Evolutionary conservation across 1,140 invertebrate genomes (phyloP).

Genomic region (Apolygus lucorum): DNA sequence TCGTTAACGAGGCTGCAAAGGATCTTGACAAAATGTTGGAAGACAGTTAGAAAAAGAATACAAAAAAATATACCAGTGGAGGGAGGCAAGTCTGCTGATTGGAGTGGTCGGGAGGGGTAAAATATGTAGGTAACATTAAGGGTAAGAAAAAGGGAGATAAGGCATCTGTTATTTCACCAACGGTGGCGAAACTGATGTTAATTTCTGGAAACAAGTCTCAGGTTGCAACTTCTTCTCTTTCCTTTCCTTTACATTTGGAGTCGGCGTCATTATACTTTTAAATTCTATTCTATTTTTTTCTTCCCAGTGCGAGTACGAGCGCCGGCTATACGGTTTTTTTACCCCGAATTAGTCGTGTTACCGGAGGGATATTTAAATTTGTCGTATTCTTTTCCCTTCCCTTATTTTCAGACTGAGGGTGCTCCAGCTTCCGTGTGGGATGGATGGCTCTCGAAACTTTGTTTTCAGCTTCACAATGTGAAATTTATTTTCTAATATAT

Average conservation of each 20-base stretch:
- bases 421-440: too few species aligned
- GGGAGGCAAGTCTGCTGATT: constrained; percentile 9
- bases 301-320: not conserved
- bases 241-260: constrained; percentile 18
- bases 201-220: constrained; percentile 18
- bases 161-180: constrained; percentile 8
- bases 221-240: constrained; percentile 17
- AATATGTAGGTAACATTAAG: constrained; percentile 14
- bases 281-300: constrained; percentile 2
- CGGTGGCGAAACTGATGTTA: constrained; percentile 19
- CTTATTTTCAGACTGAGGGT: too few species aligned
- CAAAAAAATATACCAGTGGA: too few species aligned
- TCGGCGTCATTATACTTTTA: constrained; percentile 24
- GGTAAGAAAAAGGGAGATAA: not conserved
- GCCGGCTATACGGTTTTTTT: not conserved
- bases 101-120: constrained; percentile 7
- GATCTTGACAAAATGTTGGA: constrained; percentile 13
- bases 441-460: too few species aligned
- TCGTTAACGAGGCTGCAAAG: constrained; percentile 17
- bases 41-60: not conserved
- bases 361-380: constrained; percentile 23
- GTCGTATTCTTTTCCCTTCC: too few species aligned
- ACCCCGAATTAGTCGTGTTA: constrained; percentile 23
- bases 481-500: too few species aligned
- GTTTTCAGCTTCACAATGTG: too few species aligned